Evolutionary conservation across 2,113 vertebrate genomes (phyloP).

Genomic region (Podarcis cretensis): DNA sequence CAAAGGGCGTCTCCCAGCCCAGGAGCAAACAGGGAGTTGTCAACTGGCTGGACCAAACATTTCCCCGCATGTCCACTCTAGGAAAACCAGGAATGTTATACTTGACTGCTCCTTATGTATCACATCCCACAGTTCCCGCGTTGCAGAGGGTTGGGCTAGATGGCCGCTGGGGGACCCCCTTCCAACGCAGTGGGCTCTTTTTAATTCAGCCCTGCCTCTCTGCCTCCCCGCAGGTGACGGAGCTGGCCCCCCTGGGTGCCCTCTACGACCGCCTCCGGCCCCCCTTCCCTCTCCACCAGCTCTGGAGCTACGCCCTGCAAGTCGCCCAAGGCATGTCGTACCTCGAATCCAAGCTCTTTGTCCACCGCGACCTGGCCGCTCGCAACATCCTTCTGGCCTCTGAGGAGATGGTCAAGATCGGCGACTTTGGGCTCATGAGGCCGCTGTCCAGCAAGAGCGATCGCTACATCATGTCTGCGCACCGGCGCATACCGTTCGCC

Average conservation of each 20-base stretch:
- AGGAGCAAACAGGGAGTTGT: no score
- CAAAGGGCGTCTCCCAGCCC: no score
- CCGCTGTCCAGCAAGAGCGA: conserved; percentile 76
- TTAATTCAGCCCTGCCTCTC: neutral
- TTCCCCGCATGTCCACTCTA: no score
- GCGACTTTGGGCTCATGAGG: conserved; percentile 89
- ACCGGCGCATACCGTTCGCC: conserved; percentile 87
- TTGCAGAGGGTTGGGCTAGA: no score
- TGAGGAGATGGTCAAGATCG: conserved; percentile 83
- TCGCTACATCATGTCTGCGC: conserved; percentile 87
- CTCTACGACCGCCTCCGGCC: conserved; percentile 81
- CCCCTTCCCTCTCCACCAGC: conserved; percentile 77
- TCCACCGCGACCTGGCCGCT: conserved; percentile 88
- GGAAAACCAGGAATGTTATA: no score
- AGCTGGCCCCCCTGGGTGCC: conserved; percentile 83
- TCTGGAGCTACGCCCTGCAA: conserved; percentile 86
- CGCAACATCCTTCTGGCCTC: conserved; percentile 86
- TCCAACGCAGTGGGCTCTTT: no score
- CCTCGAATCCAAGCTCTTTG: conserved; percentile 81
- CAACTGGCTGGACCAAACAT: no score
- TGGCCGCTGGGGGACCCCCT: no score
- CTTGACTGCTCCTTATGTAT: no score
- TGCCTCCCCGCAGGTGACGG: conserved; percentile 79
- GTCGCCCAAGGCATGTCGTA: conserved; percentile 87
- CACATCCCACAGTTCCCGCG: no score